Conservation (phyloP, 1,140 invertebrate genomes). For the Varroa destructor region DNA sequence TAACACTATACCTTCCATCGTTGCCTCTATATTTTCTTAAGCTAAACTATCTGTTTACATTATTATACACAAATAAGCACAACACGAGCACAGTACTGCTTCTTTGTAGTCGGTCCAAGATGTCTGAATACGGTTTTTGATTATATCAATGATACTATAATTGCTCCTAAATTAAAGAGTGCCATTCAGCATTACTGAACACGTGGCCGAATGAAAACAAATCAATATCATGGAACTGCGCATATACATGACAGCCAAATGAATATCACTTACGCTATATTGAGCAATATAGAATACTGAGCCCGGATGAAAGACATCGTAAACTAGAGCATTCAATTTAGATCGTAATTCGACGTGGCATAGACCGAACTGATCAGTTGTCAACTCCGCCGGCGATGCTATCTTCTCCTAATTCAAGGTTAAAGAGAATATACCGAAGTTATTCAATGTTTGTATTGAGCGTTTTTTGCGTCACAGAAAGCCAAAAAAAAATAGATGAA, state of each 20-base stretch:
- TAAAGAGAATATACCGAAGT: neutral
- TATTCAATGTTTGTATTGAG: neutral
- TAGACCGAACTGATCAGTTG: neutral
- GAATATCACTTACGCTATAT: neutral
- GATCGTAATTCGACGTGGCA: constrained; percentile 7
- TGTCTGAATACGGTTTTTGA: neutral
- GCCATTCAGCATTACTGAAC: neutral
- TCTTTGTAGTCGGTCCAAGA: neutral
- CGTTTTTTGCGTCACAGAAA: neutral
- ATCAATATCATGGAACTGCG: neutral
- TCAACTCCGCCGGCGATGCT: neutral
- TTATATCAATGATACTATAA: neutral
- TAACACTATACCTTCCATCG: too few species aligned
- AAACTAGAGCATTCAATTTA: neutral
- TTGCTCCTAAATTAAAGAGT: neutral
- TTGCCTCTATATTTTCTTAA: too few species aligned
- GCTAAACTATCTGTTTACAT: too few species aligned
- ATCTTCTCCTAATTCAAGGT: neutral
- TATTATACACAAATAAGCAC: too few species aligned
- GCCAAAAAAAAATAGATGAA: too few species aligned
- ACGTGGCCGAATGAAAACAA: neutral
- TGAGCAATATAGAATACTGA: neutral
- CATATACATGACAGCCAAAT: neutral
- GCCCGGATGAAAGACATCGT: neutral
- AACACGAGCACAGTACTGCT: too few species aligned